Base-by-base conservation (phyloP, 92 coral and sea anemone species). In the Phymanthus crucifer region DNA sequence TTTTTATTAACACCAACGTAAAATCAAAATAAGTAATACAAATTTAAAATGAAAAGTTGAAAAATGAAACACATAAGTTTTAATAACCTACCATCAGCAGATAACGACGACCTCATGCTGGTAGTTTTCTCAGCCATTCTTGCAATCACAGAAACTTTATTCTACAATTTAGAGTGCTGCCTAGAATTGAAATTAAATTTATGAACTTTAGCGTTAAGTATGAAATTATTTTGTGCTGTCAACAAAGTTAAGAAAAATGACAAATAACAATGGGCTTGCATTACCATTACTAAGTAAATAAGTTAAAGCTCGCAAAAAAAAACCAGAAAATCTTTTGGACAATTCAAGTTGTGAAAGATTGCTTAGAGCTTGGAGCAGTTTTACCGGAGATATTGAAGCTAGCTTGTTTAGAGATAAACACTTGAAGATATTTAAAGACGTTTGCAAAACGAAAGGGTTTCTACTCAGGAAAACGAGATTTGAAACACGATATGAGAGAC, bases 41-140 rank as follows among this genome's bases (percentile, higher is more conserved):
- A 12, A 61, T 14, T n/a, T 14, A 16, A 26, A 12, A 26, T 61
- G 33, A 3, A 26, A 61, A 29, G 34, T 14, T 5, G 29, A 61
- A 18, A 54, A 54, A 1, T 19, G 19, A 54, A 54, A 19, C 4
- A 19, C 13, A 1, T 27, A 14, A 57, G n/a, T 5, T 21, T 57
- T 24, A 7, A 61, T 54, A 8, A 19, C 87, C 80, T 78, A 85
- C 88, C 88, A 72, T 85, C 88, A 1, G 75, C 88, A 27, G 88
- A 85, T 29, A 72, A 74, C 36, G 88, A 79, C n/a, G 67, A 45
- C 67, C 77, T 79, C 32, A 85, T 33, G 40, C 52, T 32, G 12
- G 32, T 6, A 7, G 40, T 85, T 26, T 85, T 83, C 46, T 85
- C 88, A n/a, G 88, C 88, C 88, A 85, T 85, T 71, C 57, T 40